Evolutionary conservation across 2,113 vertebrate species (phyloP), one percentile per base, ranked within the genome.

Genomic region (Etia nguti): DNA sequence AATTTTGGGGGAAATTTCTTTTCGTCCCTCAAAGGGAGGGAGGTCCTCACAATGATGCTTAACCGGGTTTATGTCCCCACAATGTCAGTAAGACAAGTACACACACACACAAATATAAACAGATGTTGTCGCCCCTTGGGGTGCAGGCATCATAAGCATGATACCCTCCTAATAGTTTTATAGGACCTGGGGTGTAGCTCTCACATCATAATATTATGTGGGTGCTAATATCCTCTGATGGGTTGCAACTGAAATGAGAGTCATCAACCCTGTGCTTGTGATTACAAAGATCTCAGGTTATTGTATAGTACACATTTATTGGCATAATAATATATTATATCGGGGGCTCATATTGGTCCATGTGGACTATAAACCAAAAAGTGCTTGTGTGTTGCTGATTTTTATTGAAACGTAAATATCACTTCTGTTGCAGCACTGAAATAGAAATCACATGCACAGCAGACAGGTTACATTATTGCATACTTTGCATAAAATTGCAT

Each of bases 381-480:
- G 38, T 62, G 82, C 48, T 48, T 26, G 6, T 52, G 62, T 10
- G 10, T n/a, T 24, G 65, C 79, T 50, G 86, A 82, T 80, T 89
- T 93, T 87, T 91, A 94, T 92, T 91, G 86, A 91, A 91, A 91
- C 81, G 88, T 91, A 92, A 94, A 93, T 88, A 88, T 41, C 60
- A 75, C 80, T 87, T 88, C 73, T 79, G 62, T 56, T 48, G 86
- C 84, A 52, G 70, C 46, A 13, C 31, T 38, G 65, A 80, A 77
- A 84, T 36, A 6, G 48, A 86, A 68, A 82, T 48, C 22, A 9
- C 73, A 56, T 18, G 24, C 43, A 6, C 41, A 46, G 77, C 46
- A 70, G 82, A 84, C 77, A 56, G 77, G 75, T 77, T 55, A 77
- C 31, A 16, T 24, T 83, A 31, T 24, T 36, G 31, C 48, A 20